A percentile compares a stretch with the other conserved stretches of the same genome.
Evolutionary conservation across 2,797 vertebrate genomes (phyloP).

Genomic region (Lophotriccus pileatus): DNA sequence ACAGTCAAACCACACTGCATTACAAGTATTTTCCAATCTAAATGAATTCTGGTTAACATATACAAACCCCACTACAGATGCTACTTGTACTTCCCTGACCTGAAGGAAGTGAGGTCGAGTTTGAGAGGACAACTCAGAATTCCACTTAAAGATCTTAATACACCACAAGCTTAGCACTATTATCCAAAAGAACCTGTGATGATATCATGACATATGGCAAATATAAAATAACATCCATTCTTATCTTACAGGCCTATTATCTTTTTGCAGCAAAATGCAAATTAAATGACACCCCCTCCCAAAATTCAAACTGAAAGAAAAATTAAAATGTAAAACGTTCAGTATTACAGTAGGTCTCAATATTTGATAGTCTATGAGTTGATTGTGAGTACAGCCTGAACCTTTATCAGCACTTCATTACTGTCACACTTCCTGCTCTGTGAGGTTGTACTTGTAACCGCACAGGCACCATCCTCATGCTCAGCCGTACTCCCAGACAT

Average conservation of each 20-base stretch:
- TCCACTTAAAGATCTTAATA: background rate
- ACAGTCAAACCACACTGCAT: background rate
- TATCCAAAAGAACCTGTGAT: background rate
- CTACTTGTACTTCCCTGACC: background rate
- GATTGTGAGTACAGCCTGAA: background rate
- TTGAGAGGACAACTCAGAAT: background rate
- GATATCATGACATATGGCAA: background rate
- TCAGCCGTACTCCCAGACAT: background rate
- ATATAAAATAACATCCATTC: background rate
- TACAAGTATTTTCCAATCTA: constrained; percentile 28
- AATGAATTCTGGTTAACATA: background rate
- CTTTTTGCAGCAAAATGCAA: background rate
- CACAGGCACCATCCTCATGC: background rate
- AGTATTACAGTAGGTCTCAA: background rate
- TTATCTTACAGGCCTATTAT: background rate
- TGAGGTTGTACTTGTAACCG: background rate
- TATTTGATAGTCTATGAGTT: background rate
- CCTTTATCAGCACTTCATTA: background rate
- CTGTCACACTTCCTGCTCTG: background rate
- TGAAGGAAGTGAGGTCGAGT: background rate
- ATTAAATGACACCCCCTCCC: background rate
- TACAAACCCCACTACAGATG: background rate
- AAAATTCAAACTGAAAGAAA: background rate
- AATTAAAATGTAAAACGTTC: background rate
- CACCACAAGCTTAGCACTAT: background rate